Evolutionary conservation across 2,797 vertebrate species (phyloP).

Genomic region (Coregonus ussuriensis): DNA sequence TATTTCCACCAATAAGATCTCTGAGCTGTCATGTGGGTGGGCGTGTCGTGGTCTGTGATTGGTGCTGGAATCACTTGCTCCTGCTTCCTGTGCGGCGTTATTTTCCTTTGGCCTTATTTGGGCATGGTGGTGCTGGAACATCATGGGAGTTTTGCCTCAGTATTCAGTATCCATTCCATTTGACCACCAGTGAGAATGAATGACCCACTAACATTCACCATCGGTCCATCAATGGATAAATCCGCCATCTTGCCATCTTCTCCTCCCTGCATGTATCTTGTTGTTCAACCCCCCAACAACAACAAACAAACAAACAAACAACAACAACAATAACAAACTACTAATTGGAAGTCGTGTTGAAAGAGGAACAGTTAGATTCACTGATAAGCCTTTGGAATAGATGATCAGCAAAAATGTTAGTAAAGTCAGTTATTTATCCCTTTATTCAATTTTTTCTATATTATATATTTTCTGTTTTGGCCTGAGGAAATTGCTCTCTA

Average conservation of each 20-base stretch:
- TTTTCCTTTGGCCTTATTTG: conserved; percentile 42
- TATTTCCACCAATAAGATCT: conserved; percentile 20
- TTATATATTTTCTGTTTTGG: not conserved
- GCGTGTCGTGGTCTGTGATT: conserved; percentile 57
- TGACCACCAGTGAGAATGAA: conserved; percentile 23
- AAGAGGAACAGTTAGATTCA: conserved; percentile 36
- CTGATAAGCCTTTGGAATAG: conserved; percentile 22
- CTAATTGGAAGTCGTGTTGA: conserved; percentile 25
- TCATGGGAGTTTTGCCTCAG: conserved; percentile 36
- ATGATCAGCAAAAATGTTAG: not conserved
- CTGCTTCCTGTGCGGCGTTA: conserved; percentile 55
- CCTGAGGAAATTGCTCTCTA: conserved; percentile 8
- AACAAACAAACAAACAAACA: conserved; percentile 5
- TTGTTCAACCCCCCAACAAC: conserved; percentile 16
- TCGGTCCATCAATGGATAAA: conserved; percentile 7
- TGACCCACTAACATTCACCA: conserved; percentile 55
- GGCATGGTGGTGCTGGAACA: conserved; percentile 35
- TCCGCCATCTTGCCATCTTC: conserved; percentile 23
- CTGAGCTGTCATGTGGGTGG: conserved; percentile 59
- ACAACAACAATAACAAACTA: conserved; percentile 4
- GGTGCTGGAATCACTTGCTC: conserved; percentile 74
- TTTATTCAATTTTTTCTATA: not conserved
- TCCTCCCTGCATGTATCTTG: conserved; percentile 56
- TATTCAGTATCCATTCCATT: conserved; percentile 14
- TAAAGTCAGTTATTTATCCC: not conserved